These are phyloP conservation scores for Hirudo medicinalis DNA, from an alignment of 1,140 invertebrate species.

Conservation along the genomic window DNA sequence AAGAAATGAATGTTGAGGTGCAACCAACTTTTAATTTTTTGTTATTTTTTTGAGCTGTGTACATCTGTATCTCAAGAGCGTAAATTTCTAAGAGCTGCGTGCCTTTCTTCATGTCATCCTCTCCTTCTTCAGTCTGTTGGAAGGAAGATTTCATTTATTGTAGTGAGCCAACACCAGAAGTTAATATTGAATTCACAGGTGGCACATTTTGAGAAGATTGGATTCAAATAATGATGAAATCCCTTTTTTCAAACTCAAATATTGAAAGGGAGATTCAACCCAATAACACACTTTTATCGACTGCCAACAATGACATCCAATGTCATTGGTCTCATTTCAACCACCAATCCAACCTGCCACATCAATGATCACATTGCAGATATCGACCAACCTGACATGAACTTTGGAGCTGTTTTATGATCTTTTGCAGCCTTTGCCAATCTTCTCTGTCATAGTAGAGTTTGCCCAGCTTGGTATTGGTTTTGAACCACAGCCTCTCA, in stretches of 20 bases:
- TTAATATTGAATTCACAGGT: neutral
- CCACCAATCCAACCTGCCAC: slow-evolving; percentile 13
- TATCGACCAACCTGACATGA: slow-evolving; percentile 67
- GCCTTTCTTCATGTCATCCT: slow-evolving; percentile 96
- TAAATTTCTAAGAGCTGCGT: slow-evolving; percentile 97
- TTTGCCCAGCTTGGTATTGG: slow-evolving; percentile 96
- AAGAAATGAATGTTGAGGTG: neutral
- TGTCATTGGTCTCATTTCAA: slow-evolving; percentile 9
- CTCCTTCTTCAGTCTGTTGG: slow-evolving; percentile 84
- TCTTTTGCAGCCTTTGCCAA: slow-evolving; percentile 84
- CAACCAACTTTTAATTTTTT: slow-evolving; percentile 73
- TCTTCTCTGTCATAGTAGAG: slow-evolving; percentile 92
- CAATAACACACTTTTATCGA: too few relatives aligned
- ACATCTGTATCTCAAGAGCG: slow-evolving; percentile 99
- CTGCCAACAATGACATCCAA: neutral
- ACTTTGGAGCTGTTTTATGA: slow-evolving; percentile 89
- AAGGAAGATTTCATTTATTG: slow-evolving; percentile 1
- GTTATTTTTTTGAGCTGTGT: slow-evolving; percentile 98
- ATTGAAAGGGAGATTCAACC: too few relatives aligned
- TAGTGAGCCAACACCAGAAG: neutral
- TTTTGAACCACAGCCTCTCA: slow-evolving; percentile 98
- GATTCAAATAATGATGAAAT: too few relatives aligned
- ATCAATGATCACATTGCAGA: neutral
- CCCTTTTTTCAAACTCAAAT: too few relatives aligned
- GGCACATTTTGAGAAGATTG: too few relatives aligned